These are phyloP conservation scores for Anaspis maculata DNA, from an alignment of 2,888 invertebrate genomes.

Conservation along the genomic window DNA sequence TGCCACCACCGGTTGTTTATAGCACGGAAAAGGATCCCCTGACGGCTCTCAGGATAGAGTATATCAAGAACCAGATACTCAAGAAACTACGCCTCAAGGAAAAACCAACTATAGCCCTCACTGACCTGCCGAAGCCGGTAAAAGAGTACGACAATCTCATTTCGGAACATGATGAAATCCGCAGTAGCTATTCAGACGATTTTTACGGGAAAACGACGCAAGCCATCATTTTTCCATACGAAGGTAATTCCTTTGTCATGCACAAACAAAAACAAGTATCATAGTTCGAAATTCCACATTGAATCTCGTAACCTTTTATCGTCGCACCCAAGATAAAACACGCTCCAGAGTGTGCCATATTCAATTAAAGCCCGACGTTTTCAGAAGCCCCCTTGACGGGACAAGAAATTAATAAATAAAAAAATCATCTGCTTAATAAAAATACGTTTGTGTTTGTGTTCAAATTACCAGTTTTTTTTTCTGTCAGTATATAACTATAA, in stretches of 20 bases:
- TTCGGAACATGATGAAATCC: conserved; percentile 43
- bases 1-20: conserved; percentile 15
- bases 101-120: conserved; percentile 58
- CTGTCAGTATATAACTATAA: conserved; percentile 3
- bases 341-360: too few relatives aligned
- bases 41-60: conserved; percentile 68
- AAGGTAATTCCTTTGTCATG: conserved; percentile 47
- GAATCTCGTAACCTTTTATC: conserved; percentile 8
- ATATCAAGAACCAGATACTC: conserved; percentile 76
- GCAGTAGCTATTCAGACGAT: conserved; percentile 59
- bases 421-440: too few relatives aligned
- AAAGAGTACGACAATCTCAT: conserved; percentile 61
- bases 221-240: conserved; percentile 72
- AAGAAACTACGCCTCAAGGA: conserved; percentile 70
- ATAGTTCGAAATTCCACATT: conserved; percentile 15
- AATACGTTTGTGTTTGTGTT: too few relatives aligned
- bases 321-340: conserved; percentile 4
- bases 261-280: conserved; percentile 10
- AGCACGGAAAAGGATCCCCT: conserved; percentile 47
- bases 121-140: conserved; percentile 65
- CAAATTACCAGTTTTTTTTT: too few relatives aligned
- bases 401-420: too few relatives aligned
- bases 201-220: conserved; percentile 79
- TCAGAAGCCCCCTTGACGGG: too few relatives aligned
- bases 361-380: too few relatives aligned